Evolutionary conservation across 2,113 vertebrate species (phyloP).

Genomic region (Camelus bactrianus): DNA sequence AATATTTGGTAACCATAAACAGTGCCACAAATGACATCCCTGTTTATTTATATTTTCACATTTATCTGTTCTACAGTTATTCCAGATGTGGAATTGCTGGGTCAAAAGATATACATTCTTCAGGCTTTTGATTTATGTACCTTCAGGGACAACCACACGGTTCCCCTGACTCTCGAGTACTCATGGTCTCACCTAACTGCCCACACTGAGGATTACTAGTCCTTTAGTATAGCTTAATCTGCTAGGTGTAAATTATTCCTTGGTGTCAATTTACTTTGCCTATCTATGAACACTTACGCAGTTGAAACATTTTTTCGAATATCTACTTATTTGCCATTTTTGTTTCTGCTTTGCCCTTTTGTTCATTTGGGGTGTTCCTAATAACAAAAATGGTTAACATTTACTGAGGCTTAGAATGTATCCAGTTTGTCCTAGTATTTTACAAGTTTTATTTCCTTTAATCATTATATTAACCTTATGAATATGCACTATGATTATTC

Average conservation of each 20-base stretch:
- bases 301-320: not conserved
- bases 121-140: not conserved
- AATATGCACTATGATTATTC: not conserved
- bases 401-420: not conserved
- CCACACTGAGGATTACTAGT: not conserved
- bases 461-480: not conserved
- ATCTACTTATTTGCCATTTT: not conserved
- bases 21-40: not conserved
- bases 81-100: not conserved
- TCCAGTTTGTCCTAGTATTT: not conserved
- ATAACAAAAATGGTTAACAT: not conserved
- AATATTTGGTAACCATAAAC: not conserved
- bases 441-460: not conserved
- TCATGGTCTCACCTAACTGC: not conserved
- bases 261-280: not conserved
- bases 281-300: not conserved
- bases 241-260: not conserved
- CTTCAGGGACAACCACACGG: fast-evolving
- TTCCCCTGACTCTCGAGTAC: not conserved
- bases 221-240: not conserved
- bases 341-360: not conserved
- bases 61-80: not conserved
- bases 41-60: not conserved
- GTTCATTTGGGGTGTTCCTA: not conserved
- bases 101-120: not conserved